Evolutionary conservation across 2,797 vertebrate genomes (phyloP).

Genomic region (Oryzias sinensis): DNA sequence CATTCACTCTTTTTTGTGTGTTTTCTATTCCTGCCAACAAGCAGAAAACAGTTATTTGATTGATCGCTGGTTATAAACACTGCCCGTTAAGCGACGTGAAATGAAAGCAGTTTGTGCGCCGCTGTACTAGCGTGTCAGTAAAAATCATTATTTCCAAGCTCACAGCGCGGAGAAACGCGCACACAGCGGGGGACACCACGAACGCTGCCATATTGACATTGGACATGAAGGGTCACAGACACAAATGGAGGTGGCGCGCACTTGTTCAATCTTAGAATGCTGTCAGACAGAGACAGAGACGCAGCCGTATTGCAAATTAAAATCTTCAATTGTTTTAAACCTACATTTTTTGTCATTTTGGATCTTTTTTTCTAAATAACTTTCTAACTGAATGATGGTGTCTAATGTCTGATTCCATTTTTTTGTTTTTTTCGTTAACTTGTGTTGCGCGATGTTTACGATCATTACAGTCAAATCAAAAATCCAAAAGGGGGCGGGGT

Average conservation of each 20-base stretch:
- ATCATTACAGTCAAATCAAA: too few species aligned
- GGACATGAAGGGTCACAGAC: conserved; percentile 5
- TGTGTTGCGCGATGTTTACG: too few species aligned
- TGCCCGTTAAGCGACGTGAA: conserved; percentile 7
- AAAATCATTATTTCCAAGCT: conserved; percentile 7
- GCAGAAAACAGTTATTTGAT: conserved; percentile 17
- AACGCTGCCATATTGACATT: conserved; percentile 6
- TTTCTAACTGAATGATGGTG: too few species aligned
- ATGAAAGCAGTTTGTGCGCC: conserved; percentile 6
- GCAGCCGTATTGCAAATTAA: not conserved
- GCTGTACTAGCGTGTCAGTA: not conserved
- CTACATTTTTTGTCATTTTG: too few species aligned
- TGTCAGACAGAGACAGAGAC: not conserved
- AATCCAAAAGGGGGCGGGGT: too few species aligned
- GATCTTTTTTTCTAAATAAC: too few species aligned
- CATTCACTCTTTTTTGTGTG: conserved; percentile 5
- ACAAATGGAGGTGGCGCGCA: not conserved
- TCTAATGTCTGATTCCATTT: too few species aligned
- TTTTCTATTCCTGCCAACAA: not conserved
- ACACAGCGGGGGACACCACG: not conserved
- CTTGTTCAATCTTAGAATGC: not conserved
- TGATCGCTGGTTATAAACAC: conserved; percentile 9
- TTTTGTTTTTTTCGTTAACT: too few species aligned
- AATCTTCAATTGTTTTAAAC: too few species aligned
- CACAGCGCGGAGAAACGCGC: conserved; percentile 4